Base-by-base conservation (phyloP, 2,888 invertebrate species). In the Drosophila paramelanica region DNA sequence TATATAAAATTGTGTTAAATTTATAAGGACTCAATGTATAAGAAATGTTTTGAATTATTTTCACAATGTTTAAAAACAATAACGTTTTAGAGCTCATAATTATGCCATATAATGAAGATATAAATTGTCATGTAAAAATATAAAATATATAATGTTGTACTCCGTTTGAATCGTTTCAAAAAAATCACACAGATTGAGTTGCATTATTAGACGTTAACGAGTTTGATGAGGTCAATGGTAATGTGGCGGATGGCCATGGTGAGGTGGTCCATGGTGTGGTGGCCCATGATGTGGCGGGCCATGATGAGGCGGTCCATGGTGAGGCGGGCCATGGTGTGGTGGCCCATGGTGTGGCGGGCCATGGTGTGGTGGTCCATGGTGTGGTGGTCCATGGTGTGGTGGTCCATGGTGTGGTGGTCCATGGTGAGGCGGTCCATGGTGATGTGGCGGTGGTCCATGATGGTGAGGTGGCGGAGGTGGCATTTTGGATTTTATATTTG, bases 351-450 rank as follows among this genome's bases (percentile, higher is more conserved):
- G 20, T 8, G 70, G 70, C 0, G 72, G 68, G 7, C 70, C 75
- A 4, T 73, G 74, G 10, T 55, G 67, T 3, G 57, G 25, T 11
- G 60, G 64, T 31, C 65, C 72, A 50, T 73, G 76, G 1, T 56
- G 61, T 3, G 67, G 67, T 0, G 70, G 46, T 20, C 55, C 58
- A 39, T 73, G 75, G 0, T 61, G 27, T 0, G 73, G 75, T 0
- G 73, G 62, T 14, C 62, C 56, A 4, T 68, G 69, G 1, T 62
- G 75, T 5, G 62, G 72, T 14, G n/a, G 53, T n/a, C 70, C 70
- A 6, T 61, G 69, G 5, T 23, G 20, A 10, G 70, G 70, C 0
- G 72, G 68, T 8, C 70, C 75, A 4, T 73, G 74, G n/a, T 55
- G 67, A 1, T 17, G 20, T 5, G 57, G 20, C 13, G 60, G 49